Evolutionary conservation across 2,113 vertebrate species (phyloP), one percentile per base, ranked within the genome.

Genomic region (Lycaon pictus): DNA sequence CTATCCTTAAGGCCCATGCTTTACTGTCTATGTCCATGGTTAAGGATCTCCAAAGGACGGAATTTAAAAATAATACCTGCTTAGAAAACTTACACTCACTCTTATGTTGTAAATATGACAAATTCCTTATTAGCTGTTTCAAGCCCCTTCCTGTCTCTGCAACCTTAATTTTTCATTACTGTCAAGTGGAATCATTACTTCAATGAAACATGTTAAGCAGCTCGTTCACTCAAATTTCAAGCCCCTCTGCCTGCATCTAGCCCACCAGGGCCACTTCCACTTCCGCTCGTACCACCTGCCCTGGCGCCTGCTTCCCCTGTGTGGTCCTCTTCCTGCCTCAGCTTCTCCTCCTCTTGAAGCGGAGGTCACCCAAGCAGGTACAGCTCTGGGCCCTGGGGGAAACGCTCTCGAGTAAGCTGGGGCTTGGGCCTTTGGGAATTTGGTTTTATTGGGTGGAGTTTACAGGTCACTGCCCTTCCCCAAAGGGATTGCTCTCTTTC

Each of bases 11-110:
- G 32, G 25, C 22, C 53, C 6, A 20, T 25, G 27, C 17, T 93
- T 92, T 37, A 72, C 58, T 55, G 5, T 58, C 48, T 74, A 9
- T 43, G 20, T 43, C 77, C 76, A 1, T 10, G 5, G 27, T 56
- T 53, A 74, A 74, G 23, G 37, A 48, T 12, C 17, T 58, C 51
- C 65, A 37, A 74, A 74, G 48, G 35, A 90, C 71, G 67, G 74
- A 19, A 74, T 79, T 95, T 95, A 55, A 94, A 96, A 95, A 58
- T 53, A 87, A 77, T 15, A 69, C 8, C 7, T 77, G 22, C 55
- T 93, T 60, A 93, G 60, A 87, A 92, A 76, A 95, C 27, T 96
- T 81, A 79, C 1, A 67, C 32, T 32, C 48, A 15, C 8, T n/a
- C 51, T 89, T 96, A 37, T 58, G 15, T 76, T 80, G 92, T 63